phyloP scores from a whole-genome alignment of 2,888 invertebrate genomes.

The Catonia carolina region DNA sequence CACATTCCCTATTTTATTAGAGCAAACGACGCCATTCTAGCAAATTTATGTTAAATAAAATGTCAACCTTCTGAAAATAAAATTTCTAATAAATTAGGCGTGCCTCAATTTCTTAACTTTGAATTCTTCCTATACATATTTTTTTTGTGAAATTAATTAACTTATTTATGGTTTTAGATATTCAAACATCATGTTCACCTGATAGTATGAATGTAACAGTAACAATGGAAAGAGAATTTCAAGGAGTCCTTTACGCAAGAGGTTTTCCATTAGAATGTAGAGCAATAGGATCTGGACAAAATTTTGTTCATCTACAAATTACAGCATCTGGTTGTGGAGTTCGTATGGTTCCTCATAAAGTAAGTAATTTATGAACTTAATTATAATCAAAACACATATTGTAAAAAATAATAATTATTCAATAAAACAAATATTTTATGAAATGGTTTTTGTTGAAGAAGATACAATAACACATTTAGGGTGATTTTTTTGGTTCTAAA shows the following conservation, averaged over 20 bases:
- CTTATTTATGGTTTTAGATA: too few relatives aligned
- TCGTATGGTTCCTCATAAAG: constrained; percentile 40
- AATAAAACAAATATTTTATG: not conserved
- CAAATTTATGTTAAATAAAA: too few relatives aligned
- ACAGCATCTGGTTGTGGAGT: constrained; percentile 65
- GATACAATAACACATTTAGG: too few relatives aligned
- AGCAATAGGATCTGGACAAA: constrained; percentile 49
- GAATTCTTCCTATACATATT: too few relatives aligned
- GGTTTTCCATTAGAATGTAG: constrained; percentile 68
- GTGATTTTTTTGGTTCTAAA: too few relatives aligned
- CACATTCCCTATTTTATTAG: too few relatives aligned
- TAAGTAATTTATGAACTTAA: constrained; percentile 1
- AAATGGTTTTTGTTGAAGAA: too few relatives aligned
- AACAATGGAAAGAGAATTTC: constrained; percentile 56
- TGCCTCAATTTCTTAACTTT: too few relatives aligned
- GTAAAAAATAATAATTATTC: not conserved
- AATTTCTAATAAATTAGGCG: too few relatives aligned
- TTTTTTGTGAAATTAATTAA: too few relatives aligned
- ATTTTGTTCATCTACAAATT: constrained; percentile 46
- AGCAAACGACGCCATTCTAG: too few relatives aligned
- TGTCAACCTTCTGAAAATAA: too few relatives aligned
- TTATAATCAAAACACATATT: not conserved
- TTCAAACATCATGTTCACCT: constrained; percentile 57
- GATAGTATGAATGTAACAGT: constrained; percentile 56
- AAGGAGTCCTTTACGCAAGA: constrained; percentile 65